These are phyloP conservation scores for Heliangelus exortis DNA, from an alignment of 2,797 vertebrate species.

Conservation along the genomic window DNA sequence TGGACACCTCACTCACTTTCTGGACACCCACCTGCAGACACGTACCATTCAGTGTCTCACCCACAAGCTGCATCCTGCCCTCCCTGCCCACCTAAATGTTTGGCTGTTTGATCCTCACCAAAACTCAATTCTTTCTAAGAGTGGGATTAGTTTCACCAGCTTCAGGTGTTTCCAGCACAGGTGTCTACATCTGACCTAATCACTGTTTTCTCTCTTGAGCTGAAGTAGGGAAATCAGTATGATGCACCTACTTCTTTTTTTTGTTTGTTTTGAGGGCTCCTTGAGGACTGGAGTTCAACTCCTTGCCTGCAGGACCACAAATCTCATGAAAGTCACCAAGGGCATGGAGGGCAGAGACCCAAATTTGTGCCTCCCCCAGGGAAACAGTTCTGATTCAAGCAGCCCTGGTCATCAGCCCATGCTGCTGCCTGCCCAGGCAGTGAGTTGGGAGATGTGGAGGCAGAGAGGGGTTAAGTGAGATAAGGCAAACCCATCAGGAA, in stretches of 20 bases:
- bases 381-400: background rate
- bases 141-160: conserved; percentile 38
- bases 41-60: background rate
- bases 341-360: background rate
- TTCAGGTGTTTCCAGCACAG: conserved; percentile 16
- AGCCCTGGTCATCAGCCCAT: background rate
- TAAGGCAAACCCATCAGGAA: background rate
- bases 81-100: conserved; percentile 54
- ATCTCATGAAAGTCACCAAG: background rate
- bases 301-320: background rate
- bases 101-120: conserved; percentile 41
- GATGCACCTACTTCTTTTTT: background rate
- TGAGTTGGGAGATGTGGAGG: background rate
- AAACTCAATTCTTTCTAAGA: background rate
- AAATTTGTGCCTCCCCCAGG: background rate
- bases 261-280: background rate
- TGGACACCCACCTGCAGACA: conserved; percentile 21
- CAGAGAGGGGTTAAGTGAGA: background rate
- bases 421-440: background rate
- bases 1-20: background rate
- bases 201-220: background rate
- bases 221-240: background rate
- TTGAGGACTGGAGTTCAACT: background rate
- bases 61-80: conserved; percentile 52
- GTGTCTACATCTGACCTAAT: background rate